Evolutionary conservation across 2,113 vertebrate species (phyloP).

Genomic region (Sus scrofa): T2T-Sscrofa CM000816.6:52397501-52398000

Average conservation of each 20-base stretch:
- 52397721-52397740: background rate
- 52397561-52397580: background rate
- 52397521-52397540: conserved; percentile 35
- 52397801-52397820: conserved; percentile 3
- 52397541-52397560: conserved; percentile 17
- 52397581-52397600: background rate
- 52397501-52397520: conserved; percentile 25
- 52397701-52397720: background rate
- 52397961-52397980: background rate
- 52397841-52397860: conserved; percentile 8
- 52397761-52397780: conserved; percentile 15
- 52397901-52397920: conserved; percentile 42
- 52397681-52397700: background rate
- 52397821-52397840: background rate
- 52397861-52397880: background rate
- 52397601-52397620: background rate
- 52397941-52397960: no score
- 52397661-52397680: conserved; percentile 25
- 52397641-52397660: conserved; percentile 34
- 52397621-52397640: background rate
- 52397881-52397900: conserved; percentile 50
- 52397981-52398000: background rate
- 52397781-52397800: conserved; percentile 56
- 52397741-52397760: conserved; percentile 13
- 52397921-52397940: conserved; percentile 62